These are phyloP conservation scores for Ammospiza caudacuta DNA, from an alignment of 2,113 vertebrate genomes.

Conservation along the genomic window DNA sequence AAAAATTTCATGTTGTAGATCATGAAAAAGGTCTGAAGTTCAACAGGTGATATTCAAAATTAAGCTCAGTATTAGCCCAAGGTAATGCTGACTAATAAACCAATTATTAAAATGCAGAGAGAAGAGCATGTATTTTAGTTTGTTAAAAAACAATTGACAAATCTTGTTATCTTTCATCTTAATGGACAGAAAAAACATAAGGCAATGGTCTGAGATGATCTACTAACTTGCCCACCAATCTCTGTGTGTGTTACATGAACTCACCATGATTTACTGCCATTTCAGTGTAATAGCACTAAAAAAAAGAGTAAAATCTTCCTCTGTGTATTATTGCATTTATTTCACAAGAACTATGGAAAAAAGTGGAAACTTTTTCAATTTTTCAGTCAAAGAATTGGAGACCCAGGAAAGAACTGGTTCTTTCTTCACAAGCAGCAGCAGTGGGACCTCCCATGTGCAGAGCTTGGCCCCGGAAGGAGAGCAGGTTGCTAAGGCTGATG, in stretches of 20 bases:
- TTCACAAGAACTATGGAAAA: not conserved
- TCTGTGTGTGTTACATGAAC: not conserved
- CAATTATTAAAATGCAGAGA: not conserved
- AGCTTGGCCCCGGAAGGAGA: rapidly evolving
- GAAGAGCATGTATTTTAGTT: not conserved
- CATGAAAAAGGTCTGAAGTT: not conserved
- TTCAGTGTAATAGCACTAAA: not conserved
- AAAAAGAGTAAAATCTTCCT: not conserved
- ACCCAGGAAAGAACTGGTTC: not conserved
- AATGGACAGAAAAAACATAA: not conserved
- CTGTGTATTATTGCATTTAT: not conserved
- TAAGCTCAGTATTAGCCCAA: not conserved
- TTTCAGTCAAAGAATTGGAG: not conserved
- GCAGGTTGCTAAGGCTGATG: rapidly evolving
- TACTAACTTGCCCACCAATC: not conserved
- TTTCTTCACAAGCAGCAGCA: not conserved
- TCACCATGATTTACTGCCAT: not conserved
- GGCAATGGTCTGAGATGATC: not conserved
- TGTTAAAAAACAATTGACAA: not conserved
- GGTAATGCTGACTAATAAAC: not conserved
- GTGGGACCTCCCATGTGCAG: not conserved
- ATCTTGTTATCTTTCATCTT: not conserved
- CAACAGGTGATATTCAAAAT: not conserved
- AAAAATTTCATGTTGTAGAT: not conserved
- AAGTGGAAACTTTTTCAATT: not conserved